Conservation (phyloP, 2,888 invertebrate species). For the Drosophila subsilvestris region DNA sequence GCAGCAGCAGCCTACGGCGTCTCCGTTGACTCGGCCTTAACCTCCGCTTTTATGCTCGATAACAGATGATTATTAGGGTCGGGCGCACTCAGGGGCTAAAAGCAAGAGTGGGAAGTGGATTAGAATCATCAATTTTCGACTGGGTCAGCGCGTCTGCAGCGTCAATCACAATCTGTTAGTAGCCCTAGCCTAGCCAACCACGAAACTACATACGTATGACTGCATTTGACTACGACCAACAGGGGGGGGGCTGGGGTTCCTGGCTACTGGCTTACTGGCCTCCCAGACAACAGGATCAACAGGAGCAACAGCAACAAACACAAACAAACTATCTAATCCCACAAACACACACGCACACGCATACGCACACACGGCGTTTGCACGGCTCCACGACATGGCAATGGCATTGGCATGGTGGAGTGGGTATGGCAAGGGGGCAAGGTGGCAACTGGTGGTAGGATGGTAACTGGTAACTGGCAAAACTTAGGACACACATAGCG, state of each 20-base stretch:
- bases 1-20: slow-evolving; percentile 87
- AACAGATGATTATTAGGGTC: slow-evolving; percentile 93
- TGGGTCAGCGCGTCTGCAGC: slow-evolving; percentile 14
- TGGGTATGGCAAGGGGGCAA: background rate
- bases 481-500: slow-evolving; percentile 39
- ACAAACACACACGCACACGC: slow-evolving; percentile 35
- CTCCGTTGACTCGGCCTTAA: slow-evolving; percentile 92
- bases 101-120: slow-evolving; percentile 69
- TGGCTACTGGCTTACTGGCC: background rate
- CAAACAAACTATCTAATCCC: slow-evolving; percentile 18
- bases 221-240: slow-evolving; percentile 45
- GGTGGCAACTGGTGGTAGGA: no score
- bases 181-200: slow-evolving; percentile 71
- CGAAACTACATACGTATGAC: slow-evolving; percentile 57
- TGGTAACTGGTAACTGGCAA: background rate
- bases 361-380: slow-evolving; percentile 39
- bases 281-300: slow-evolving; percentile 20
- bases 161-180: slow-evolving; percentile 48
- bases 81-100: slow-evolving; percentile 92
- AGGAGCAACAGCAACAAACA: slow-evolving; percentile 30
- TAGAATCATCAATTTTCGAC: slow-evolving; percentile 36
- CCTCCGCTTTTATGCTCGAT: slow-evolving; percentile 87
- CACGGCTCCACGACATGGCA: background rate
- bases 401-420: background rate
- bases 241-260: background rate